Evolutionary conservation across 2,113 vertebrate genomes (phyloP).

Genomic region (Bufo bufo): DNA sequence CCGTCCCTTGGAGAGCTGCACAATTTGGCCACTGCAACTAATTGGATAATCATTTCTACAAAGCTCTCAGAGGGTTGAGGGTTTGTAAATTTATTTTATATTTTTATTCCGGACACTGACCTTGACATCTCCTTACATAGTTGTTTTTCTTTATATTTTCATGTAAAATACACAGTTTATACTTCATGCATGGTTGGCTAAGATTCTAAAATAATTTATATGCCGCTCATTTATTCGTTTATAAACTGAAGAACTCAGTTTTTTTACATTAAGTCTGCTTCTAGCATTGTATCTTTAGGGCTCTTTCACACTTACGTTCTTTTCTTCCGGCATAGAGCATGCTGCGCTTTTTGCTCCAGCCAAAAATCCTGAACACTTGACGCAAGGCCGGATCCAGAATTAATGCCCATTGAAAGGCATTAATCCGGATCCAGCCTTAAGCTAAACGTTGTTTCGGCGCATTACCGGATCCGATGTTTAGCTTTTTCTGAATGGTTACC

Average conservation of each 20-base stretch:
- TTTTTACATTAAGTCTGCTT: no score
- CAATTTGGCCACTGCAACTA: slow-evolving; percentile 94
- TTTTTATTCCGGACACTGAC: slow-evolving; percentile 64
- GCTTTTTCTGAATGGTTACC: no score
- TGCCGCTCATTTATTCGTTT: background rate
- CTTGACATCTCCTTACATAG: slow-evolving; percentile 23
- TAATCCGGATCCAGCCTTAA: no score
- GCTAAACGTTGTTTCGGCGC: no score
- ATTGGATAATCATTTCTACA: slow-evolving; percentile 97
- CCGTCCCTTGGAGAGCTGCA: slow-evolving; percentile 84
- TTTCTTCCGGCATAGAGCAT: no score
- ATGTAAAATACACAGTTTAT: background rate
- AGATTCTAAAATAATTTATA: background rate
- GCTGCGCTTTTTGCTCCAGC: no score
- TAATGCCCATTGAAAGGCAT: no score
- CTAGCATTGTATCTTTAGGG: no score
- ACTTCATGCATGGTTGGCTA: background rate
- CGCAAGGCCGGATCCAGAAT: no score
- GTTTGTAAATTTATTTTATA: slow-evolving; percentile 48
- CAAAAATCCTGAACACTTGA: no score
- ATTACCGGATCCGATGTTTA: no score
- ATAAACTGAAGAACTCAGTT: background rate
- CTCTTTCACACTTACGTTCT: no score
- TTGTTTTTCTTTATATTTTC: background rate
- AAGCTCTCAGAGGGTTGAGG: slow-evolving; percentile 78